Conservation (phyloP, 2,888 invertebrate species). For the Willowsia nigromaculata region DNA sequence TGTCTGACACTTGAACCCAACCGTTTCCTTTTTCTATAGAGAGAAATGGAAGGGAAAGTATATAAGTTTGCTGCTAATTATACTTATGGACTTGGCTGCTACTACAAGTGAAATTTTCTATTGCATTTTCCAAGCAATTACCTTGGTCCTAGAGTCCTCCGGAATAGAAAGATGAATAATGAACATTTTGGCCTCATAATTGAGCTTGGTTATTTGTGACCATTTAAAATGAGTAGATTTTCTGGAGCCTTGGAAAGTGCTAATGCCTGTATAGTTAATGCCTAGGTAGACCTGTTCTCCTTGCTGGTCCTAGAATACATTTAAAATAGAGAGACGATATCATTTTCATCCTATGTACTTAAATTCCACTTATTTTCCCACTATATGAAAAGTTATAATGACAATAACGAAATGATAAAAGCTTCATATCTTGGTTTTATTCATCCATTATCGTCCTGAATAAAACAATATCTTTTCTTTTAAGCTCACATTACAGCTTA, state of each 20-base stretch:
- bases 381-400: neutral
- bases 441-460: neutral
- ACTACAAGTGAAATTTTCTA: neutral
- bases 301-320: conserved; percentile 88
- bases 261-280: conserved; percentile 96
- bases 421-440: neutral
- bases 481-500: conserved; percentile 6
- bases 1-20: conserved; percentile 97
- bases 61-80: neutral
- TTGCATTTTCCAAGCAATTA: conserved; percentile 55
- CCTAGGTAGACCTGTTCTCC: conserved; percentile 95
- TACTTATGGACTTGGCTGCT: neutral
- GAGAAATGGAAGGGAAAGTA: conserved; percentile 70
- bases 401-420: no score
- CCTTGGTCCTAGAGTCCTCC: conserved; percentile 84
- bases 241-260: conserved; percentile 95
- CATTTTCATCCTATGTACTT: neutral
- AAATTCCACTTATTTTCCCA: neutral
- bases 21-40: conserved; percentile 93
- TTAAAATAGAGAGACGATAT: neutral
- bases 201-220: conserved; percentile 96
- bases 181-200: conserved; percentile 98
- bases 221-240: conserved; percentile 97
- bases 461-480: conserved; percentile 31
- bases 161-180: conserved; percentile 95